Base-by-base conservation (phyloP, 2,113 vertebrate genomes). In the Orcinus orca region DNA sequence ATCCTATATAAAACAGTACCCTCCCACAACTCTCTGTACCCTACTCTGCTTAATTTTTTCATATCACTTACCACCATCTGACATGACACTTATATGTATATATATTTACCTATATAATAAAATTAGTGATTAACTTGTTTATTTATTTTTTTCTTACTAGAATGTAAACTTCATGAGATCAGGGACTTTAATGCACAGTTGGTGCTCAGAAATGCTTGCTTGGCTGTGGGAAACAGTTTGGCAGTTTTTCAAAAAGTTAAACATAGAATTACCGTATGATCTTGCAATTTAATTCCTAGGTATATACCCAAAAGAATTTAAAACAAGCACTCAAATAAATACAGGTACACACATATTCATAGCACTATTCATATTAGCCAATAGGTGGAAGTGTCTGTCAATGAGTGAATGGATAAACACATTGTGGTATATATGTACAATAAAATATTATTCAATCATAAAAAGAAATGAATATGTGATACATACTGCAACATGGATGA, bases 151-250 rank as follows among this genome's bases (percentile, higher is more conserved):
- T 95, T 94, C 67, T 92, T 10, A 84, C n/a, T 81, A 87, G 44
- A 88, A 76, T 80, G 7, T 82, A 93, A 88, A 62, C 29, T 83
- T 83, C 6, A 62, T 41, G 53, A 95, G n/a, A 92, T n/a, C n/a
- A 82, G 67, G 31, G 10, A 95, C 31, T 93, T 95, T 58, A 26
- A 20, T 77, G 53, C 3, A 15, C 76, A 14, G 25, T 41, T 93
- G 73, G 44, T 81, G 55, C 26, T 86, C 58, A 90, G 62, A 87
- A 97, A 83, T 95, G n/a, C 83, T 87, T 85, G 44, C 25, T 77
- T 94, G 83, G 33, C 26, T 93, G 15, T 82, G 70, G 79, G 81
- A 96, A 92, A 65, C 18, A 95, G 25, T 82, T 81, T 4, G 36
- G 44, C 25, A 11, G 31, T 74, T 94, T 44, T 67, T 89, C 58